Base-by-base conservation (phyloP, 2,113 vertebrate species). In the Misgurnus mizolepis region DNA sequence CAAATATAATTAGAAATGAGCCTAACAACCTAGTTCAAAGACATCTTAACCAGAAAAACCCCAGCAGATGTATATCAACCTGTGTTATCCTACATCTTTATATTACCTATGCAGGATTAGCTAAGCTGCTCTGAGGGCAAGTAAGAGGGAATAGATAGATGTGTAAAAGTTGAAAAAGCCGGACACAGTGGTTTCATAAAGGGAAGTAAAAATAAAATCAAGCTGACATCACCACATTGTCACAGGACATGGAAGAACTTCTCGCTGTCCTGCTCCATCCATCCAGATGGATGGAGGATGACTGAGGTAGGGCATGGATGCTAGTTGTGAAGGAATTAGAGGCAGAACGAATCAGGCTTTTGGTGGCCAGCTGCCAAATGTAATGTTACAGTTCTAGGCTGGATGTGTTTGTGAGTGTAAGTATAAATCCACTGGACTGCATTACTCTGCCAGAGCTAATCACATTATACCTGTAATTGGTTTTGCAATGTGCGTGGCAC, bases 381-480 rank as follows among this genome's bases (percentile, higher is more conserved):
- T 78, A 41, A 60, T 18, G 41, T 15, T 50, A 50, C 49, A 56
- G 73, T 75, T 62, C 65, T 53, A 58, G 22, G 40, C 14, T 80
- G 78, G 49, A 49, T 61, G 60, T 62, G 74, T 78, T 53, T 78
- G 53, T 67, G 82, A 39, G 39, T 77, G 65, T 58, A 69, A 67
- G 72, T 72, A 61, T 55, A 79, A 83, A 83, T 71, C 73, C 67
- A 80, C 79, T 86, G 66, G 78, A 53, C 69, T 67, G 78, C 53
- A 55, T 84, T 80, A 80, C 81, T 82, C 58, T 79, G 77, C 71
- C 80, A 81, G 65, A 40, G 62, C 83, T 87, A 87, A 87, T 82
- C 76, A 70, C 67, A 80, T 82, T 86, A 86, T 62, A 86, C 81
- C 79, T 83, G 79, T 85, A 86, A 85, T 83, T 82, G 80, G 76